Base-by-base conservation (phyloP, 2,113 vertebrate species). In the Hoplias malabaricus region DNA sequence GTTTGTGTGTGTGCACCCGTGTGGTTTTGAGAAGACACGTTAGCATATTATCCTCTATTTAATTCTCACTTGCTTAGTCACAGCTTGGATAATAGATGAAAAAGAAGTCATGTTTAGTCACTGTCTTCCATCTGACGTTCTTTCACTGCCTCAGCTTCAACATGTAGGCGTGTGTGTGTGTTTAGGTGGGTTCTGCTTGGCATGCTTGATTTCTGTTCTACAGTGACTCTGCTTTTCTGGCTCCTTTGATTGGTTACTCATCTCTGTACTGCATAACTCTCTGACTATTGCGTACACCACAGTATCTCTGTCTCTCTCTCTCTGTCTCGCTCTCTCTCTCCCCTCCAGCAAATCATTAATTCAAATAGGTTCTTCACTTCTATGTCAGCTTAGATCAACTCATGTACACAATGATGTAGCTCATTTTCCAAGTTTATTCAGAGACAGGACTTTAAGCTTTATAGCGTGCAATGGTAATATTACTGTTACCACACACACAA, bases 121-220 rank as follows among this genome's bases (percentile, higher is more conserved):
- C 36, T 9, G 46, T 75, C 34, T 57, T 67, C 48, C 33, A 11
- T 63, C 59, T 63, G 59, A 33, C n/a, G n/a, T 36, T 63, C 16
- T 63, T 13, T 67, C 19, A 42, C 62, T 16, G 56, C 12, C 50
- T 59, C 25, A 46, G 59, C 31, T 29, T 57, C 46, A 31, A 57
- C 21, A 19, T 4, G 65, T 67, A 59, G 11, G 27, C 43, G 66
- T 19, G 40, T 40, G 61, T 72, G 68, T 8, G 33, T 57, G n/a
- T 71, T 33, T 53, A 57, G 40, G 73, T 81, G 80, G 46, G 63
- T 69, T 29, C n/a, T 69, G 69, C 42, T 9, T 13, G 57, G 66
- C 71, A 62, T 78, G 82, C 83, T 76, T 53, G 69, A 21, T 5
- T 12, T 38, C 21, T 56, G 34, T n/a, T 34, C 56, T 33, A 13